phyloP scores from a whole-genome alignment of 2,113 vertebrate species.

The Pygoscelis adeliae region DNA sequence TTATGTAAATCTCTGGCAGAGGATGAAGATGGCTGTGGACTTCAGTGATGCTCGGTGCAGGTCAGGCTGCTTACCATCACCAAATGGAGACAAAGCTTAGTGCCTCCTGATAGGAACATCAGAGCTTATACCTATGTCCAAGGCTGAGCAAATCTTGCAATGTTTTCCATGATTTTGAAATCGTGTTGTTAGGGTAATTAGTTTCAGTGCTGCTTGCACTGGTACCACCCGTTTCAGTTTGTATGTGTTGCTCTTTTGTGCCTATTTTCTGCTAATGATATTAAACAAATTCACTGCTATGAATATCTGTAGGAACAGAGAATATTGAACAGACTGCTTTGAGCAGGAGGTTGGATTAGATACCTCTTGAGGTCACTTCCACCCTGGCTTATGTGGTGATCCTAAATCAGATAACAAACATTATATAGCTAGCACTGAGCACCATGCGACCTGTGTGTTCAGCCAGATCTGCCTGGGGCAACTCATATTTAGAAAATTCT shows the following conservation, averaged over 20 bases:
- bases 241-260: neutral
- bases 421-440: neutral
- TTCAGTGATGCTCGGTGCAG: neutral
- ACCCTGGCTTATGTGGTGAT: neutral
- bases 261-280: neutral
- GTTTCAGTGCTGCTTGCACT: neutral
- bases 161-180: neutral
- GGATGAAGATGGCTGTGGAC: neutral
- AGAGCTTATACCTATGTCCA: accelerated
- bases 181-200: neutral
- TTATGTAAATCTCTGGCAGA: neutral
- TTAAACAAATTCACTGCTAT: neutral
- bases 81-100: neutral
- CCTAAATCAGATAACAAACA: neutral
- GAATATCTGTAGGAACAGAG: neutral
- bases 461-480: neutral
- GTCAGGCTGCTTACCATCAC: neutral
- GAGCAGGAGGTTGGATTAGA: neutral
- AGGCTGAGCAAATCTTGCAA: neutral
- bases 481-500: neutral
- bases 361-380: neutral
- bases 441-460: accelerated
- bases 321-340: neutral
- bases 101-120: neutral
- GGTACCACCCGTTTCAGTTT: neutral